Evolutionary conservation across 2,797 vertebrate species (phyloP).

Genomic region (Sebastes hubbsi): DNA sequence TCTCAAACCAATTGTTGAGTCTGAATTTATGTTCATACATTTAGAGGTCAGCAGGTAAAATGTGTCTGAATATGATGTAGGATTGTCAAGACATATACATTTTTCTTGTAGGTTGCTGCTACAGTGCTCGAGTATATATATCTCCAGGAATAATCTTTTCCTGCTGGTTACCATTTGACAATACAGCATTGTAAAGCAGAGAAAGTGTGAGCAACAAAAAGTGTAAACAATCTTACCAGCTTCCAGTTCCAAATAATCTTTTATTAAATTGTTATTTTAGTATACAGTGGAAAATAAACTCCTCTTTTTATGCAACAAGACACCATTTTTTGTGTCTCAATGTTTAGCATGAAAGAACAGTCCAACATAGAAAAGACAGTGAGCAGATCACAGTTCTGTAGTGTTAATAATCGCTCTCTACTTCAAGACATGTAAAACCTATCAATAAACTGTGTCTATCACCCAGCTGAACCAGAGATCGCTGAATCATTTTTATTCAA

Average conservation of each 20-base stretch:
- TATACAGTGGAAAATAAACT: conserved; percentile 55
- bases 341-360: conserved; percentile 63
- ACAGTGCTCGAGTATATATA: too few species aligned
- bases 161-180: conserved; percentile 19
- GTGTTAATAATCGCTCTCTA: conserved; percentile 44
- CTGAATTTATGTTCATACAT: neutral
- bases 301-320: conserved; percentile 34
- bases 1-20: too few species aligned
- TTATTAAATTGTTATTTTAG: conserved; percentile 71
- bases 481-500: conserved; percentile 36
- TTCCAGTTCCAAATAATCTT: conserved; percentile 64
- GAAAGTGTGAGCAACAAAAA: neutral
- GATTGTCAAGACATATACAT: neutral
- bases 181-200: neutral
- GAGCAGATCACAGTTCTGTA: conserved; percentile 64
- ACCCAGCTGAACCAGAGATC: conserved; percentile 5
- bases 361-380: conserved; percentile 61
- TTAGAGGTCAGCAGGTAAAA: neutral
- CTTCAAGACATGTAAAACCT: conserved; percentile 9
- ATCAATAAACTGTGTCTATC: neutral
- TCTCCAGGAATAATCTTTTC: neutral
- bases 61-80: neutral
- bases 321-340: conserved; percentile 42
- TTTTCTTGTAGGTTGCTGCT: too few species aligned
- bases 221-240: neutral